A percentile compares a stretch with the other conserved stretches of the same genome.
These are phyloP conservation scores for Pardosa pseudoannulata DNA, from an alignment of 2,888 invertebrate species.

Conservation along the genomic window DNA sequence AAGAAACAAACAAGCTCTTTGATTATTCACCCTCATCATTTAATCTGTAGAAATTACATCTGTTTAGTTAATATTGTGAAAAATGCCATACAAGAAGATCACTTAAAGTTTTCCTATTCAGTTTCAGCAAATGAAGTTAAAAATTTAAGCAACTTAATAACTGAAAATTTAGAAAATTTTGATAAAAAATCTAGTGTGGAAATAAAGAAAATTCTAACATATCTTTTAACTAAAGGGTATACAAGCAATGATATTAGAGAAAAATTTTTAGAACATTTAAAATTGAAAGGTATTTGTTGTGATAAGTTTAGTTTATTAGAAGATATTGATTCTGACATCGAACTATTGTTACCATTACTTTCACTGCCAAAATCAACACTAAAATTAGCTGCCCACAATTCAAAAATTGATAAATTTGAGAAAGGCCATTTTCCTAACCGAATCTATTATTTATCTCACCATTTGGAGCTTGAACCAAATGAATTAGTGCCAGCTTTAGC, in stretches of 20 bases:
- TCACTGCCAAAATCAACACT: constrained; percentile 1
- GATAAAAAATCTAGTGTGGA: no score
- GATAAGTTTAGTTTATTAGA: constrained; percentile 3
- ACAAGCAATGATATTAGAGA: constrained; percentile 27
- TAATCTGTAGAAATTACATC: no score
- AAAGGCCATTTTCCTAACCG: constrained; percentile 35
- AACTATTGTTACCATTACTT: constrained; percentile 30
- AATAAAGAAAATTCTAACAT: constrained; percentile 28
- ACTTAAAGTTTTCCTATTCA: neutral
- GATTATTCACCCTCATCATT: neutral
- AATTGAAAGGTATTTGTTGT: constrained; percentile 2
- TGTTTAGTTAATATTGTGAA: no score
- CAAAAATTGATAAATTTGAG: constrained; percentile 20
- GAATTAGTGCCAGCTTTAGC: constrained; percentile 31
- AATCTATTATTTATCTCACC: constrained; percentile 34
- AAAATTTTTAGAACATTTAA: constrained; percentile 20
- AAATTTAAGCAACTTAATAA: constrained; percentile 8
- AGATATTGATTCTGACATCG: constrained; percentile 30
- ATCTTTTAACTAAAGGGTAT: constrained; percentile 32
- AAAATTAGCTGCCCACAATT: constrained; percentile 14
- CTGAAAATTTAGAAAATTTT: constrained; percentile 1
- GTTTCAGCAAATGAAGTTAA: neutral
- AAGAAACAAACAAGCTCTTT: neutral
- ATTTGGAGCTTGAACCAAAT: constrained; percentile 18
- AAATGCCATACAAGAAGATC: no score